Evolutionary conservation across 2,888 invertebrate species (phyloP), one percentile per base, ranked within the genome.

Genomic region (Apoderus coryli): DNA sequence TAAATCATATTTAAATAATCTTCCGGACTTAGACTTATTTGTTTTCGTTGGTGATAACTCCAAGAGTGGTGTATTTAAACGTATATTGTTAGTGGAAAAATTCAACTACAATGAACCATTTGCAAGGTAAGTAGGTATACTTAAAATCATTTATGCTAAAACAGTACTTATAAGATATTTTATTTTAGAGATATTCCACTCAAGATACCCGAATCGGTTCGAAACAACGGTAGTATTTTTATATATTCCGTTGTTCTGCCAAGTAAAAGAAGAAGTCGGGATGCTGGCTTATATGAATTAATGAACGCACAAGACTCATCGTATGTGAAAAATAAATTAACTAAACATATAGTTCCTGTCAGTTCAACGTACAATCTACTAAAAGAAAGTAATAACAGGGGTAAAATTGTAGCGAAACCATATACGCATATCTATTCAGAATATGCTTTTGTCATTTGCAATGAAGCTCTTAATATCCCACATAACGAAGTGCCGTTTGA

Each of bases 181-280:
- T 2, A 13, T 32, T 59, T 24, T 52, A 85, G 85, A 45, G 65
- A 69, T 27, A 49, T 85, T 14, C 63, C 61, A 30, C 54, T 92
- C 30, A 65, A 71, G 39, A 61, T 92, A 39, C 84, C 89, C 3
- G 56, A 60, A 12, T 71, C 70, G 53, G 84, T 81, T 0, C 65
- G 80, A 9, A 70, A 74, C 33, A 93, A 93, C 65, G 93, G 92
- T 1, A 79, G 81, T 4, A 53, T 93, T 25, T 79, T 65, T 50
- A 67, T 89, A 49, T 84, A 88, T 55, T 69, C 79, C 2, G 65
- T 77, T 27, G 49, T 82, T 16, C 66, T 75, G 10, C 68, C 76
- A 29, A 57, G 68, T 35, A 69, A 68, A 15, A 57, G 60, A 16
- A 61, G 63, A 2, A 47, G 64, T 1, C 24, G 32, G 10, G 65